Evolutionary conservation across 2,888 invertebrate species (phyloP).

Genomic region (Panopea generosa): DNA sequence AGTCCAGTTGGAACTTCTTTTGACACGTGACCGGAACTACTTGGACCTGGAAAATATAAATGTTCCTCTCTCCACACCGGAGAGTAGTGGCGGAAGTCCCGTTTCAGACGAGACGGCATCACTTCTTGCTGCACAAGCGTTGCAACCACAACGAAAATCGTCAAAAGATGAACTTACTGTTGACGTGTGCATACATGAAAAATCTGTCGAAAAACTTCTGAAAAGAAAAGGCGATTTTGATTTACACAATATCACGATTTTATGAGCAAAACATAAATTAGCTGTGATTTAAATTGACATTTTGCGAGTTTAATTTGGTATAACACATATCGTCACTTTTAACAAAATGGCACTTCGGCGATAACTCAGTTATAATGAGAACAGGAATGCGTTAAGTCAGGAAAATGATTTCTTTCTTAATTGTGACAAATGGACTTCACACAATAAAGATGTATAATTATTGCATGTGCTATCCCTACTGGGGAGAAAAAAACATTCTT

Average conservation of each 20-base stretch:
- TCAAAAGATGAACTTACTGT: slow-evolving; percentile 68
- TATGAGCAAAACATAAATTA: slow-evolving; percentile 33
- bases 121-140: slow-evolving; percentile 58
- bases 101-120: slow-evolving; percentile 66
- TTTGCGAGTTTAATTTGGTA: too few relatives aligned
- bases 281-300: too few relatives aligned
- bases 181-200: slow-evolving; percentile 74
- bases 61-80: slow-evolving; percentile 78
- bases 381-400: too few relatives aligned
- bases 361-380: too few relatives aligned
- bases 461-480: too few relatives aligned
- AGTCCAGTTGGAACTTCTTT: slow-evolving; percentile 79
- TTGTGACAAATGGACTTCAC: too few relatives aligned
- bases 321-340: too few relatives aligned
- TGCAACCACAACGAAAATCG: slow-evolving; percentile 57
- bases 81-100: slow-evolving; percentile 74
- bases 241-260: slow-evolving; percentile 57
- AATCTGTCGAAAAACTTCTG: slow-evolving; percentile 73
- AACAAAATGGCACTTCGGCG: too few relatives aligned
- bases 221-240: slow-evolving; percentile 68
- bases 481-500: too few relatives aligned
- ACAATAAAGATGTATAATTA: too few relatives aligned
- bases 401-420: too few relatives aligned
- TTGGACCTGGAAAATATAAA: slow-evolving; percentile 83
- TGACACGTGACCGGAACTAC: slow-evolving; percentile 80